Percentiles rank a stretch among this genome's conserved stretches.
Conservation (phyloP, 2,888 invertebrate genomes). For the Amphipoea lucens region DNA sequence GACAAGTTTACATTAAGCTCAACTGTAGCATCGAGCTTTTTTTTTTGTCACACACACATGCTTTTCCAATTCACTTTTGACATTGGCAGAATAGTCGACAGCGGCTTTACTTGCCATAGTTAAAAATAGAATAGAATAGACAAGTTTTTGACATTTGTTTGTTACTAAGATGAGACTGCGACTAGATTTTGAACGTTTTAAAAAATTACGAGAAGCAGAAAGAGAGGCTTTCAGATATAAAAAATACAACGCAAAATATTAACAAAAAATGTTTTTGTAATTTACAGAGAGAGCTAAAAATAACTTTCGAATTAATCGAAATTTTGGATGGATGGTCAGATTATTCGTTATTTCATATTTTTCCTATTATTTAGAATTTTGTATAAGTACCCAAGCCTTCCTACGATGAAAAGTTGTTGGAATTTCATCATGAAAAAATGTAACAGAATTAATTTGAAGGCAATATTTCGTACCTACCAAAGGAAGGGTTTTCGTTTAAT, state of each 20-base stretch:
- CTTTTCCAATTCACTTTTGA: too few species aligned
- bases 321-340: neutral
- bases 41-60: too few species aligned
- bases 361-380: constrained; percentile 9
- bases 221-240: neutral
- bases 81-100: too few species aligned
- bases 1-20: too few species aligned
- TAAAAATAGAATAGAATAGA: too few species aligned
- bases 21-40: too few species aligned
- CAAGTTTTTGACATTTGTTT: too few species aligned
- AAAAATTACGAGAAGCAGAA: neutral
- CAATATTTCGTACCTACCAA: constrained; percentile 3
- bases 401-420: neutral
- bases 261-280: neutral
- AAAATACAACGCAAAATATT: neutral
- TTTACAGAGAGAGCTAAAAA: neutral
- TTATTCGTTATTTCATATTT: neutral
- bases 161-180: too few species aligned
- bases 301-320: neutral
- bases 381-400: neutral
- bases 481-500: constrained; percentile 30
- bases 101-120: too few species aligned
- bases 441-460: constrained; percentile 25
- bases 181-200: too few species aligned
- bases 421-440: constrained; percentile 23